Conservation (phyloP, 23 tunicate species). For the Clavelina lepadiformis region DNA sequence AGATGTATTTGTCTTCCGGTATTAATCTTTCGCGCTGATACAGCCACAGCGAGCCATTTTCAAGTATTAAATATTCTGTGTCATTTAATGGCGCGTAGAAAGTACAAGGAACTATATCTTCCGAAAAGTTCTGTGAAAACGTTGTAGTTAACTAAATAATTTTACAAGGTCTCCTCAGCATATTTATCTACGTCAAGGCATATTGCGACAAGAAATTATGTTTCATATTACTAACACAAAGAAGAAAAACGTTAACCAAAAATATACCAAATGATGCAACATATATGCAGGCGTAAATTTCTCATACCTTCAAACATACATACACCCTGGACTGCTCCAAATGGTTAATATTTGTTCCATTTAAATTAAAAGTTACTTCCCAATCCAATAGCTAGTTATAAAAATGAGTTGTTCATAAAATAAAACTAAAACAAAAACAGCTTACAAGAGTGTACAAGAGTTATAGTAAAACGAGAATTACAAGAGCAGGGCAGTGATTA, state of each 20-base stretch:
- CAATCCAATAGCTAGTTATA: constrained; percentile 67
- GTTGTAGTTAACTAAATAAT: too few species aligned
- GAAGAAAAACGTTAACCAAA: too few species aligned
- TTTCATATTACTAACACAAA: too few species aligned
- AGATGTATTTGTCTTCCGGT: constrained; percentile 36
- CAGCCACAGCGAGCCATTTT: constrained; percentile 50
- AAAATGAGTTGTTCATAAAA: neutral
- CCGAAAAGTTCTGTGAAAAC: neutral
- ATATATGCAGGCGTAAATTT: too few species aligned
- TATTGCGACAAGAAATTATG: too few species aligned
- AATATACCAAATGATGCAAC: too few species aligned
- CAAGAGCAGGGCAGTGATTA: too few species aligned
- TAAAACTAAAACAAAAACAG: too few species aligned
- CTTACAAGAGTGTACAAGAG: neutral
- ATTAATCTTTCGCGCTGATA: constrained; percentile 26
- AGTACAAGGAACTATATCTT: constrained; percentile 15
- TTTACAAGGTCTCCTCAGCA: too few species aligned
- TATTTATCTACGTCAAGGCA: too few species aligned
- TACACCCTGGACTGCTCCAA: constrained; percentile 52
- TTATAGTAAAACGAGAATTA: neutral
- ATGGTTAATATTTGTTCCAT: constrained; percentile 7
- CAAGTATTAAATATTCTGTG: constrained; percentile 51
- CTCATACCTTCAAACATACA: constrained; percentile 71
- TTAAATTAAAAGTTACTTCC: constrained; percentile 28
- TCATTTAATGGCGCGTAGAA: constrained; percentile 55